Evolutionary conservation across 2,113 vertebrate genomes (phyloP), one percentile per base, ranked within the genome.

Genomic region (Psilopsiagon aymara): DNA sequence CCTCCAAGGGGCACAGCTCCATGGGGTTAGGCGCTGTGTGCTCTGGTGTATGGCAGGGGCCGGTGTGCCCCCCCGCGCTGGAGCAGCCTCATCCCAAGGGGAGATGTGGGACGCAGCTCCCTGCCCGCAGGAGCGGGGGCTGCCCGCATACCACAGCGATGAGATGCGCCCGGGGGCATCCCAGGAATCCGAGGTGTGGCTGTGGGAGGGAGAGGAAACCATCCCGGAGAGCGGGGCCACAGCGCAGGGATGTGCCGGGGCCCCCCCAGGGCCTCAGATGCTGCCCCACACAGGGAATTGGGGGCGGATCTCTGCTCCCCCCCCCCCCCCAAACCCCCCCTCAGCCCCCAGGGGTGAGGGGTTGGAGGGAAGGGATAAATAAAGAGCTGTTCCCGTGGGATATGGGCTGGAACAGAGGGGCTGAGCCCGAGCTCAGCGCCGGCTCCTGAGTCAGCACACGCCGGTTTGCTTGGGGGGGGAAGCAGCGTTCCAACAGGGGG

Each of bases 371-470:
- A 82, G 53, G 23, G 17, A 71, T 21, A 31, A 68, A 82, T 3
- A 5, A 6, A 19, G 52, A 19, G 1, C 11, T 0, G 15, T 35
- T 46, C 33, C 23, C 2, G 41, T 28, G 82, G 67, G 78, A n/a
- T 64, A 52, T 7, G 15, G 27, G 51, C 51, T 28, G 51, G 51
- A 28, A 10, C 6, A 28, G 51, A 27, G 28, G 27, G 15, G 51
- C 51, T 27, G 15, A 52, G 51, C 51, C 51, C 15, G 14, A 28
- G 18, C 64, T 29, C 68, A 1, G 47, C 9, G 29, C 70, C 23
- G 76, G 19, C 93, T 90, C 95, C 95, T 92, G 89, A 90, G 46
- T 90, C 91, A 95, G 88, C 85, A 88, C 35, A 5, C 8, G 1
- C 3, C 1, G 19, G 64, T 84, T 77, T 53, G 3, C 47, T 46